phyloP scores from a whole-genome alignment of 2,888 invertebrate genomes.

The Amiota minor region DNA sequence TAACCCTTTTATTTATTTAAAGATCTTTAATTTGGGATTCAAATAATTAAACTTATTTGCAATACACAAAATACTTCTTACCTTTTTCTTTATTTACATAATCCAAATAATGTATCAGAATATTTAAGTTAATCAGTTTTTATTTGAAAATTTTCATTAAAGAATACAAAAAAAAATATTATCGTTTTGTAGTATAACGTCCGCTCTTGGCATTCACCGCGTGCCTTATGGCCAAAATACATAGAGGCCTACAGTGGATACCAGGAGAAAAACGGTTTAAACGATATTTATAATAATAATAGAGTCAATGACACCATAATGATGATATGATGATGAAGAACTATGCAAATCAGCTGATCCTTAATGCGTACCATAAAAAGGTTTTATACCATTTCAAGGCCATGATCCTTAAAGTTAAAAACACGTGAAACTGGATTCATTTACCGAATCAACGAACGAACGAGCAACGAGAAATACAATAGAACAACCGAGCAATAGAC shows the following conservation, averaged over 20 bases:
- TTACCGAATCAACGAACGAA: not conserved
- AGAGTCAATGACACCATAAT: not conserved
- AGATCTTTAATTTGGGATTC: too few relatives aligned
- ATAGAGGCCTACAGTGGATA: constrained; percentile 97
- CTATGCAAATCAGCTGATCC: constrained; percentile 46
- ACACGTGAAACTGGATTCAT: constrained; percentile 31
- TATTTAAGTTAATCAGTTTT: too few relatives aligned
- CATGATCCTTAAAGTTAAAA: not conserved
- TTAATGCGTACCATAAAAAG: not conserved
- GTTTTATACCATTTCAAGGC: not conserved
- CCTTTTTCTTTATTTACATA: too few relatives aligned
- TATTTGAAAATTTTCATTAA: too few relatives aligned
- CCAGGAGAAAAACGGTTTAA: constrained; percentile 83
- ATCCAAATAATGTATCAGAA: too few relatives aligned
- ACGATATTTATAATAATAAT: constrained; percentile 39
- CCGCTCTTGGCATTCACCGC: constrained; percentile 99
- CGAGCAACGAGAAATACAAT: not conserved
- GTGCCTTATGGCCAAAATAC: constrained; percentile 95
- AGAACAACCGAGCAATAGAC: constrained; percentile 15
- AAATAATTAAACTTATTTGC: too few relatives aligned
- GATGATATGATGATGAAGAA: not conserved
- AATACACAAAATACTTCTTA: too few relatives aligned
- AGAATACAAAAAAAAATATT: not conserved
- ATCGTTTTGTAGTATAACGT: constrained; percentile 75
- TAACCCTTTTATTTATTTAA: too few relatives aligned